A percentile compares a stretch with the other conserved stretches of the same genome.
Evolutionary conservation across 2,113 vertebrate genomes (phyloP).

Genomic region (Leptodactylus fuscus): DNA sequence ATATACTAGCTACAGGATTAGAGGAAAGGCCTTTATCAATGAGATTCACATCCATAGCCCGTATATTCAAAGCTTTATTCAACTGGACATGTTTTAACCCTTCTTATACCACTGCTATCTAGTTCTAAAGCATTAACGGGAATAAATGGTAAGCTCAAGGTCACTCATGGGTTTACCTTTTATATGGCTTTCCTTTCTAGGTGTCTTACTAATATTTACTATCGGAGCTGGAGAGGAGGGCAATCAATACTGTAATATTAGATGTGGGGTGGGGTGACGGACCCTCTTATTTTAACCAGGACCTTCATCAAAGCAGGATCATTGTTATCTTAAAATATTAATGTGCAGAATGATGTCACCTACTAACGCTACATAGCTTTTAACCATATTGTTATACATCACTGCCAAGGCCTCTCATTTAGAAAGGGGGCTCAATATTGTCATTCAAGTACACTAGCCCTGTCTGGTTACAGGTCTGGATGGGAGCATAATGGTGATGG

Average conservation of each 20-base stretch:
- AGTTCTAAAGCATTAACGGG: neutral
- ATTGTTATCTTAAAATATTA: neutral
- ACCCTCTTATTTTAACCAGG: neutral
- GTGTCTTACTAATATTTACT: neutral
- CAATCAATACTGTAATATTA: neutral
- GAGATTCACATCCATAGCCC: neutral
- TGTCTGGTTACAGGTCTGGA: slow-evolving; percentile 17
- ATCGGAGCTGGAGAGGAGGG: neutral
- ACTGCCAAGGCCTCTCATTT: neutral
- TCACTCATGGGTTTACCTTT: slow-evolving; percentile 29
- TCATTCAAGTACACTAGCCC: neutral
- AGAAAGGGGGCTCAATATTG: neutral
- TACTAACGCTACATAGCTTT: neutral
- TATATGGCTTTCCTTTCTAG: neutral
- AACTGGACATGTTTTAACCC: slow-evolving; percentile 3
- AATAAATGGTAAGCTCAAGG: slow-evolving; percentile 44
- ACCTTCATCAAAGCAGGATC: no score
- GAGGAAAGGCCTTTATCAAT: slow-evolving; percentile 27
- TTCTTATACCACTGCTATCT: neutral
- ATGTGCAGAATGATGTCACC: neutral
- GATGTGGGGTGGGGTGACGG: neutral
- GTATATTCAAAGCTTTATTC: neutral
- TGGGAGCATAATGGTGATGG: neutral
- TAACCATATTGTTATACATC: neutral
- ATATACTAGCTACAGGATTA: neutral